Evolutionary conservation across 2,113 vertebrate genomes (phyloP), one percentile per base, ranked within the genome.

Genomic region (Coturnix japonica): DNA sequence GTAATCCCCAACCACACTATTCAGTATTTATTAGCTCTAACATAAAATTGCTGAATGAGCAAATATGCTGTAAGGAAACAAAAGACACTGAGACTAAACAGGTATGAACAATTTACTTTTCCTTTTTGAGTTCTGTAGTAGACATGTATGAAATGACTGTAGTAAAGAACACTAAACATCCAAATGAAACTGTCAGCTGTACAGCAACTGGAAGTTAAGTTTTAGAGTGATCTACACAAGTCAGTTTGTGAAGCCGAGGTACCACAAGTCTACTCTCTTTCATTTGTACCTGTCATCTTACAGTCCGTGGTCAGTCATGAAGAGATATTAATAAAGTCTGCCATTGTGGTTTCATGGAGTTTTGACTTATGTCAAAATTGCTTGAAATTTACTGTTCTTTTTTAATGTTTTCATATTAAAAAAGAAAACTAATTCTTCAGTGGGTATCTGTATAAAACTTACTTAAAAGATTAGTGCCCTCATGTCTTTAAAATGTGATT

Each of bases 1-100:
- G 91, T 89, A 97, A 96, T 91, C 94, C 95, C 70, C 93, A 97
- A 28, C 74, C 96, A 5, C 56, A 28, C 81, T 95, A 96, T 72
- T 91, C 93, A 74, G 97, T 95, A 85, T 97, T 96, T 86, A 97
- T 98, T 81, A 81, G 84, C 74, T 97, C 89, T 59, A 97, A 91
- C 49, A 56, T 90, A 60, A 97, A 94, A 71, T 96, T 96, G 85
- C 89, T 94, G 41, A 97, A 97, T 20, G 90, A 98, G 43, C 97
- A 96, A 47, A 67, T 97, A 44, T 33, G 73, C 51, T 92, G 56
- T 35, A 93, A 96, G 70, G 95, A 96, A 73, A 93, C 90, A 23
- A 89, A 94, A 66, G 89, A 26, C 35, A 83, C 80, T 28, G 66
- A 86, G 75, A 57, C 74, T 56, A 87, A 95, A 3, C 89, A 97